A percentile compares a stretch with the other conserved stretches of the same genome.
phyloP scores from a whole-genome alignment of 1,140 invertebrate species.

The Galleria mellonella region DNA sequence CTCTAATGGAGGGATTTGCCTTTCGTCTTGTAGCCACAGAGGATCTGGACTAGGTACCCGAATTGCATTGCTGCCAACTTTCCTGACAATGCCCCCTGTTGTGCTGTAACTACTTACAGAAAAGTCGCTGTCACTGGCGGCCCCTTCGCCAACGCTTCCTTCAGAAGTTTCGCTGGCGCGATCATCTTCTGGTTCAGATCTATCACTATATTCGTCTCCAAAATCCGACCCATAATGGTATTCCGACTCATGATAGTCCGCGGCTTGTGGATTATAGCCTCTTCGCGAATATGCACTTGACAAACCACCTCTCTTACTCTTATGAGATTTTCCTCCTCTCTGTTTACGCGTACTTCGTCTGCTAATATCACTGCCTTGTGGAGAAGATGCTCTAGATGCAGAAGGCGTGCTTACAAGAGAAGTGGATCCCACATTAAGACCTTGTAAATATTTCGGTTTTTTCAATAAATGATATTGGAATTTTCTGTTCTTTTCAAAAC shows the following conservation, averaged over 20 bases:
- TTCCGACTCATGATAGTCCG: conserved; percentile 88
- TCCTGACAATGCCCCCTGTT: conserved; percentile 76
- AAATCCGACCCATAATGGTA: conserved; percentile 94
- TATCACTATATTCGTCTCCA: conserved; percentile 87
- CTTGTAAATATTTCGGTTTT: conserved; percentile 92
- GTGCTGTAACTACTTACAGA: conserved; percentile 87
- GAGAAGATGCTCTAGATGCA: conserved; percentile 83
- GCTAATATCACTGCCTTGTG: conserved; percentile 81
- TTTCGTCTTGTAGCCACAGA: conserved; percentile 87
- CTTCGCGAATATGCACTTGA: conserved; percentile 75
- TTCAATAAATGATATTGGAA: conserved; percentile 92
- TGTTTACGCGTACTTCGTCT: conserved; percentile 76
- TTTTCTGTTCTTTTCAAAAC: conserved; percentile 87
- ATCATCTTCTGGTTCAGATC: conserved; percentile 85
- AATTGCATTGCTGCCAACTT: conserved; percentile 61
- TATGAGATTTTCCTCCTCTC: conserved; percentile 76
- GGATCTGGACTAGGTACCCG: conserved; percentile 90
- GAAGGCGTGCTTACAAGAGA: conserved; percentile 86
- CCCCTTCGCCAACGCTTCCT: conserved; percentile 79
- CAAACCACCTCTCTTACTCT: conserved; percentile 77
- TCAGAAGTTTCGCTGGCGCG: conserved; percentile 77
- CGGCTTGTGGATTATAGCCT: conserved; percentile 83
- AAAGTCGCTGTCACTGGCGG: conserved; percentile 88
- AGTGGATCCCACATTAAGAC: conserved; percentile 78
- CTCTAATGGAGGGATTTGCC: conserved; percentile 84